These are phyloP conservation scores for Girardia tigrina DNA, from an alignment of 2,888 invertebrate species.

Conservation along the genomic window DNA sequence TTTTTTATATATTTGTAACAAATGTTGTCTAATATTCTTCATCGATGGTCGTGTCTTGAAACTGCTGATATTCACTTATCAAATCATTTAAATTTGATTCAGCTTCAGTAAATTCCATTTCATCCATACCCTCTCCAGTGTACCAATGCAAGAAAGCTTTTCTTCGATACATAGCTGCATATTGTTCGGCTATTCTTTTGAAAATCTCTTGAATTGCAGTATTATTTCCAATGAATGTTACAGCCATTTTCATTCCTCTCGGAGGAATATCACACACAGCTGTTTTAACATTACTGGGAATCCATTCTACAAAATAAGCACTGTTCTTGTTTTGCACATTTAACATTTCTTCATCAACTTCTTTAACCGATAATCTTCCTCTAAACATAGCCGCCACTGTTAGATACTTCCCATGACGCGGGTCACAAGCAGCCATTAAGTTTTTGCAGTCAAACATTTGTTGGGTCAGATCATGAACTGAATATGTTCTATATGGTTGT, in stretches of 20 bases:
- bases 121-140: constrained; percentile 34
- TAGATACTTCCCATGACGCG: constrained; percentile 18
- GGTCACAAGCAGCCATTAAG: constrained; percentile 30
- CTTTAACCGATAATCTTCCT: constrained; percentile 28
- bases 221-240: constrained; percentile 28
- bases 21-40: no score
- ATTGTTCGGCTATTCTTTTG: constrained; percentile 4
- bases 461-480: constrained; percentile 11
- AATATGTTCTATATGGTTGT: neutral
- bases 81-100: constrained; percentile 30
- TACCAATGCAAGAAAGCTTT: constrained; percentile 33
- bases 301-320: constrained; percentile 34
- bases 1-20: no score
- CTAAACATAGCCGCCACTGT: constrained; percentile 30
- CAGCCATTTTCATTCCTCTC: neutral
- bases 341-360: constrained; percentile 27
- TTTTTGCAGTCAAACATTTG: constrained; percentile 26
- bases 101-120: constrained; percentile 32
- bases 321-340: constrained; percentile 27
- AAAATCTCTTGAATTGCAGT: constrained; percentile 28
- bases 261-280: constrained; percentile 33
- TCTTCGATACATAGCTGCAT: constrained; percentile 30
- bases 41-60: constrained; percentile 11
- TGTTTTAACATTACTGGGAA: constrained; percentile 32
- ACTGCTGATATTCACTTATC: constrained; percentile 32